These are phyloP conservation scores for Phengaris arion DNA, from an alignment of 2,888 invertebrate genomes.

Conservation along the genomic window DNA sequence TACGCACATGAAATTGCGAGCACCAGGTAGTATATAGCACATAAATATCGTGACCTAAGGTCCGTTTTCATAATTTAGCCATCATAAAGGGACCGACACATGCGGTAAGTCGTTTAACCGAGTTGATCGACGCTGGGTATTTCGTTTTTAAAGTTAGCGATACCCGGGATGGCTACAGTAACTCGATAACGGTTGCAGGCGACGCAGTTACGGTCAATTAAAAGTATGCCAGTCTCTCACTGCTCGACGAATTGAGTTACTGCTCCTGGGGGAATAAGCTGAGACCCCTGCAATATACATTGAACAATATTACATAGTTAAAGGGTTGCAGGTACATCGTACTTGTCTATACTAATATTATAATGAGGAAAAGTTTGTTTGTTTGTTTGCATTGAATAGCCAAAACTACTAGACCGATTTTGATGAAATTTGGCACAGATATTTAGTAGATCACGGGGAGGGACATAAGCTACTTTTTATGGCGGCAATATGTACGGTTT, in stretches of 20 bases:
- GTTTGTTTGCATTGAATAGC: too few relatives aligned
- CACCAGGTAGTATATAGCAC: too few relatives aligned
- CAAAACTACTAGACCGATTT: too few relatives aligned
- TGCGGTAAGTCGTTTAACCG: not conserved
- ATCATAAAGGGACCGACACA: not conserved
- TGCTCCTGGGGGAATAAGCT: slow-evolving; percentile 53
- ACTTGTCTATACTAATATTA: too few relatives aligned
- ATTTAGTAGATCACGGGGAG: too few relatives aligned
- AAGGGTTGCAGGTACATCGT: slow-evolving; percentile 42
- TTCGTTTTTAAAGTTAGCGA: slow-evolving; percentile 51
- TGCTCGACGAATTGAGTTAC: slow-evolving; percentile 69
- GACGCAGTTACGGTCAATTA: slow-evolving; percentile 77
- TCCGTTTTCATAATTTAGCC: too few relatives aligned
- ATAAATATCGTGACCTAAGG: too few relatives aligned
- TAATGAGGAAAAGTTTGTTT: too few relatives aligned
- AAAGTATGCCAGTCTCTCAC: slow-evolving; percentile 74
- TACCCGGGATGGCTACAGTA: slow-evolving; percentile 61
- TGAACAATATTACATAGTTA: slow-evolving; percentile 59
- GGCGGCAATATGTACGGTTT: too few relatives aligned
- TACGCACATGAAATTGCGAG: too few relatives aligned
- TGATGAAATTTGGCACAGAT: too few relatives aligned
- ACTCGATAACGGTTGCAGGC: slow-evolving; percentile 75
- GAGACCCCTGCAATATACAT: slow-evolving; percentile 61
- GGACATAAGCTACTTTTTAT: too few relatives aligned
- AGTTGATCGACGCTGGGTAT: slow-evolving; percentile 21